phyloP scores from a whole-genome alignment of 1,140 invertebrate species.

The Tetramorium parvispinum region DNA sequence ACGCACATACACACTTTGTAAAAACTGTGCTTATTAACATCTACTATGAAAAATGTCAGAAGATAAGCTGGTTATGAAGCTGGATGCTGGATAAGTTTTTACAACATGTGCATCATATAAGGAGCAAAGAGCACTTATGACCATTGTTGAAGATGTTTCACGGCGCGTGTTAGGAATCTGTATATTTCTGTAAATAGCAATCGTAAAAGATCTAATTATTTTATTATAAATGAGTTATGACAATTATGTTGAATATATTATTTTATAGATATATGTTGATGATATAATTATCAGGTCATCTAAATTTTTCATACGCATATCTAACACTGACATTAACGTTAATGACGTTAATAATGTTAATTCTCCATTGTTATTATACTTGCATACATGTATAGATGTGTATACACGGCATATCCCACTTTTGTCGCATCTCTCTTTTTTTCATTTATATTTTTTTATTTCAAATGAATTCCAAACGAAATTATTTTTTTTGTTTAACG shows the following conservation, averaged over 20 bases:
- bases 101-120: not conserved
- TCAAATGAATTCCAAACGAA: not conserved
- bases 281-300: conserved; percentile 16
- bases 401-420: conserved; percentile 6
- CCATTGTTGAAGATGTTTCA: conserved; percentile 50
- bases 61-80: not conserved
- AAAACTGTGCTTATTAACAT: not conserved
- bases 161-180: conserved; percentile 49
- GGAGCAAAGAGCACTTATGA: conserved; percentile 1
- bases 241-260: conserved; percentile 73
- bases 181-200: conserved; percentile 76
- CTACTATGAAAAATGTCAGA: not conserved
- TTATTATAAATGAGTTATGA: conserved; percentile 67
- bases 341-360: not conserved
- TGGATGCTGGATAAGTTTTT: not conserved
- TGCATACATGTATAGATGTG: conserved; percentile 19
- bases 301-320: conserved; percentile 20
- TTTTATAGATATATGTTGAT: conserved; percentile 58
- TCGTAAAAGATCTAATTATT: conserved; percentile 63
- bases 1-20: not conserved
- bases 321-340: not conserved
- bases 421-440: not conserved
- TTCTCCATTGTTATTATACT: not conserved
- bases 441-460: not conserved
- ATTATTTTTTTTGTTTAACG: not conserved